Percentiles rank a stretch among this genome's conserved stretches.
Conservation (phyloP, 2,797 vertebrate genomes). For the Vultur gryphus region DNA sequence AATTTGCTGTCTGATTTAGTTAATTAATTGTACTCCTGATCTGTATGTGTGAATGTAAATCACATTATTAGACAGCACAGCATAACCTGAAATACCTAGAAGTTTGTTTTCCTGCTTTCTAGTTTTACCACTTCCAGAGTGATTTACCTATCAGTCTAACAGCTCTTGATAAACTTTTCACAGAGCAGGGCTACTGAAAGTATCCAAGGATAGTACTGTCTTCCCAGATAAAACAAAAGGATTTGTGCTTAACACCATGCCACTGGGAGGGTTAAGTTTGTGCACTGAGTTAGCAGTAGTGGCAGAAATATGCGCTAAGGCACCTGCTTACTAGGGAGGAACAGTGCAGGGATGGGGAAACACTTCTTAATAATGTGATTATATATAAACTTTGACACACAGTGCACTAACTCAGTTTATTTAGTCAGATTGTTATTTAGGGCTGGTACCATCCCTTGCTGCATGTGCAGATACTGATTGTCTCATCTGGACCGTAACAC, state of each 20-base stretch:
- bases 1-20: not conserved
- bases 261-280: not conserved
- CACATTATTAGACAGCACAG: not conserved
- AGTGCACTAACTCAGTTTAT: not conserved
- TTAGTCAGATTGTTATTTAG: not conserved
- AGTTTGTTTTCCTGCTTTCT: not conserved
- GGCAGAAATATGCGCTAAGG: not conserved
- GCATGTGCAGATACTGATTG: rapidly evolving
- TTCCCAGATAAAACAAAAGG: not conserved
- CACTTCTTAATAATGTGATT: not conserved
- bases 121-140: not conserved
- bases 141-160: not conserved
- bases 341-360: not conserved
- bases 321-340: not conserved
- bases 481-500: not conserved
- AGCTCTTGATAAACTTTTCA: not conserved
- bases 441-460: not conserved
- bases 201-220: not conserved
- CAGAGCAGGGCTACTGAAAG: not conserved
- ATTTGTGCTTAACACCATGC: not conserved
- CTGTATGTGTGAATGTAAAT: not conserved
- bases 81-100: not conserved
- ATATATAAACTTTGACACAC: not conserved
- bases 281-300: not conserved
- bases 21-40: not conserved